phyloP scores from a whole-genome alignment of 2,797 vertebrate species.

The Fratercula arctica region DNA sequence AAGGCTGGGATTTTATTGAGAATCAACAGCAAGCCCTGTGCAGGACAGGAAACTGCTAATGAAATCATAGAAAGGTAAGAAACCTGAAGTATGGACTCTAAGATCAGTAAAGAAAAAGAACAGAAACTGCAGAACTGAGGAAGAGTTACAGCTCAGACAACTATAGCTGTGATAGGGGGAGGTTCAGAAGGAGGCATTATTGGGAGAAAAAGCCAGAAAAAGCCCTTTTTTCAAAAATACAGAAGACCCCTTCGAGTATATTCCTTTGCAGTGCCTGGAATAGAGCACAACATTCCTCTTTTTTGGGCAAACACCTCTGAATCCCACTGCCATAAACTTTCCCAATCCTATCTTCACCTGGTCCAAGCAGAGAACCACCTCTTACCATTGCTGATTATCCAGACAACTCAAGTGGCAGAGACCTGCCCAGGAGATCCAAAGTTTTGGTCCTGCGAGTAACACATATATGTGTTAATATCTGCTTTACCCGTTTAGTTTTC shows the following conservation, averaged over 20 bases:
- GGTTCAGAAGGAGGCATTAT: not conserved
- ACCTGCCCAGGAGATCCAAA: not conserved
- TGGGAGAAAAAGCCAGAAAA: not conserved
- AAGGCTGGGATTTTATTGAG: not conserved
- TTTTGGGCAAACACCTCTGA: not conserved
- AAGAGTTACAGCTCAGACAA: not conserved
- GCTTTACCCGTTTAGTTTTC: not conserved
- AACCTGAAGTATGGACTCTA: not conserved
- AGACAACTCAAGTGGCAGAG: not conserved
- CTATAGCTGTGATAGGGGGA: not conserved
- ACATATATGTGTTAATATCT: not conserved
- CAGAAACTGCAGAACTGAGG: not conserved
- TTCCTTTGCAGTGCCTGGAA: not conserved
- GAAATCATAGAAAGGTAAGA: not conserved
- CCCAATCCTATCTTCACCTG: not conserved
- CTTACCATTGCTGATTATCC: not conserved
- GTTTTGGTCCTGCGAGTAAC: not conserved
- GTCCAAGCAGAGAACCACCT: not conserved
- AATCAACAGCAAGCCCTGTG: not conserved
- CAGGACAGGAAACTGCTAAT: not conserved
- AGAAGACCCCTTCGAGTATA: not conserved
- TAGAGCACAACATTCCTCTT: not conserved
- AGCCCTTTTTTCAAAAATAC: not conserved
- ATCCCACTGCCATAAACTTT: not conserved
- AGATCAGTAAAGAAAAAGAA: not conserved